Evolutionary conservation across 1,140 invertebrate species (phyloP), one percentile per base, ranked within the genome.

Genomic region (Nylanderia fulva): DNA sequence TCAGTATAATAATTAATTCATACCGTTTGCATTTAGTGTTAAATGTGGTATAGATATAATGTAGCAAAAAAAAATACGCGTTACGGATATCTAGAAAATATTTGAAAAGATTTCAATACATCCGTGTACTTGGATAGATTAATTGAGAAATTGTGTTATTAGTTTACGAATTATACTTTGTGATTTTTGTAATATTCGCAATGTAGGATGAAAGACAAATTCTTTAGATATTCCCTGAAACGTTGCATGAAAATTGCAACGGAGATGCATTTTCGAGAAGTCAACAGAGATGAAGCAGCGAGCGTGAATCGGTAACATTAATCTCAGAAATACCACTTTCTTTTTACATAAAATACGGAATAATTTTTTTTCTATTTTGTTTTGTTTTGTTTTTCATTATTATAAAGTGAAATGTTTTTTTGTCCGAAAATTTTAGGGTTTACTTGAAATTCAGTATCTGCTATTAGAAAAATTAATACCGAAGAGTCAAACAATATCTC

Each of bases 241-340:
- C 15, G 36, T 76, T 33, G 18, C n/a, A 33, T 27, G 48, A 4
- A 56, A 56, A 42, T 79, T 58, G 39, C n/a, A 45, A n/a, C 33
- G 45, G 36, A 29, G 21, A 36, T 42, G 42, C 42, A 64, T 76
- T 63, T 61, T 39, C 7, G 52, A 54, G 33, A 27, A 52, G 39
- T 75, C 74, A 61, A 68, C 74, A 85, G 54, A 85, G 82, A 66
- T 69, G 72, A 85, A 88, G 86, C 86, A 71, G 71, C 61, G 45
- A 36, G 87, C 63, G 71, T 61, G 86, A 88, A 79, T 88, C 72
- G 74, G 58, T 72, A 56, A 75, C 45, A 76, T 85, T 87, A 72
- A 83, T 82, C 66, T 27, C 52, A 33, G 77, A 82, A 82, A 56
- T 82, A 69, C 52, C 66, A 52, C 29, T 13, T 52, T 61, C 39